Percentiles rank a stretch among this genome's conserved stretches.
phyloP scores from a whole-genome alignment of 2,113 vertebrate species.

The Microtus richardsoni region DNA sequence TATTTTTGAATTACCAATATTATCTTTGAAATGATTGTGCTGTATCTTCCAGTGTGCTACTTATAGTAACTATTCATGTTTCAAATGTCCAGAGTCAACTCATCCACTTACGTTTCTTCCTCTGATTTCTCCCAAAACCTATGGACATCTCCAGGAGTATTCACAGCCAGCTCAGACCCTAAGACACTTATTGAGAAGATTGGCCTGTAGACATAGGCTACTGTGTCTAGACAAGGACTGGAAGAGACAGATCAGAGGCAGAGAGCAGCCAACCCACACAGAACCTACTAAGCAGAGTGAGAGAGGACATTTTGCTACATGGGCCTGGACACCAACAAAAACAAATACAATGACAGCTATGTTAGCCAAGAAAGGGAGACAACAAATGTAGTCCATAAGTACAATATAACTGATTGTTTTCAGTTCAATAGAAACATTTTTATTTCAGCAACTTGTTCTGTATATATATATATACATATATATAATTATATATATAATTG shows the following conservation, averaged over 20 bases:
- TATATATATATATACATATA: constrained; percentile 53
- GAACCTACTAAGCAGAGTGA: accelerated
- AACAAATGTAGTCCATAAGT: constrained; percentile 1
- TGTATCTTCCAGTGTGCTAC: background rate
- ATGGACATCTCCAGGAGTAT: background rate
- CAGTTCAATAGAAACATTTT: constrained; percentile 63
- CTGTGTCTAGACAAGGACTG: background rate
- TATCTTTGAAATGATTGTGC: background rate
- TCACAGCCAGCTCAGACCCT: background rate
- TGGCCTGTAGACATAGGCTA: background rate
- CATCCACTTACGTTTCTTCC: background rate
- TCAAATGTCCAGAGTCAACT: constrained; percentile 21
- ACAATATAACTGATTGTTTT: constrained; percentile 42
- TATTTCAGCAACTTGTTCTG: constrained; percentile 53
- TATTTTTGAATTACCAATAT: background rate
- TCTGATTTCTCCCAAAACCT: background rate
- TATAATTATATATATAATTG: constrained; percentile 58
- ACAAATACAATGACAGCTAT: background rate
- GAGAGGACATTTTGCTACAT: accelerated
- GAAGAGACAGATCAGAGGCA: background rate
- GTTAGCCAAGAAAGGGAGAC: constrained; percentile 6
- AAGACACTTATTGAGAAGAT: background rate
- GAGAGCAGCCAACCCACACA: accelerated
- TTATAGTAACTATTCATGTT: background rate
- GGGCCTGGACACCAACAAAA: background rate